phyloP scores from a whole-genome alignment of 2,888 invertebrate species.

The Drosophila putrida region DNA sequence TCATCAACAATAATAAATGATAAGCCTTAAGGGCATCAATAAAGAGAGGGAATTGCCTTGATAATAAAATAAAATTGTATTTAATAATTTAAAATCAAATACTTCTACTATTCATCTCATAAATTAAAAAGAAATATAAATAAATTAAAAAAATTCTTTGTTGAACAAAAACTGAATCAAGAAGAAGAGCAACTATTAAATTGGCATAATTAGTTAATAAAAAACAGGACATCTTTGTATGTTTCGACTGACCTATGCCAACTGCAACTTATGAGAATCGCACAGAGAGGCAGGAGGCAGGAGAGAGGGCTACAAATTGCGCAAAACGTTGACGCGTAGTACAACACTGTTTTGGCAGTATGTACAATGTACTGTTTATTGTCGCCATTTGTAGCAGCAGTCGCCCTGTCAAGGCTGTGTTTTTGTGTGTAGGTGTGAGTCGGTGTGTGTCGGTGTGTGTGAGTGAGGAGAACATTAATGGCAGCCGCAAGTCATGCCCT shows the following conservation, averaged over 20 bases:
- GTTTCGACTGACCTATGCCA: conserved; percentile 18
- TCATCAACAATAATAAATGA: too few species aligned
- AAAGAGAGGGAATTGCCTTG: too few species aligned
- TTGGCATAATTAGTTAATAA: conserved; percentile 10
- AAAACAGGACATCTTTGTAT: neutral
- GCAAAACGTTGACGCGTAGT: conserved; percentile 27
- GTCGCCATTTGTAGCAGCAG: conserved; percentile 64
- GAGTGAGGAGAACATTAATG: conserved; percentile 52
- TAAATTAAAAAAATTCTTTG: too few species aligned
- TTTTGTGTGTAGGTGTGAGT: too few species aligned
- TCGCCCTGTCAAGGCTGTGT: conserved; percentile 56
- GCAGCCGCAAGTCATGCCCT: conserved; percentile 78
- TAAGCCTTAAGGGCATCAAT: too few species aligned
- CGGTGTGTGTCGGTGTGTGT: too few species aligned
- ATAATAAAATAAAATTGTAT: too few species aligned
- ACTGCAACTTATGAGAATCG: conserved; percentile 32
- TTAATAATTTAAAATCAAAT: too few species aligned
- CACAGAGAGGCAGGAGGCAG: conserved; percentile 15
- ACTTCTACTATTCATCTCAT: too few species aligned
- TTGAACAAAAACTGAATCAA: too few species aligned
- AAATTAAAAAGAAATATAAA: too few species aligned
- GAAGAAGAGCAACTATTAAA: neutral
- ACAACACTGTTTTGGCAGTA: conserved; percentile 28
- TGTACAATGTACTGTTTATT: conserved; percentile 65
- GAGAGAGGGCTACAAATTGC: conserved; percentile 6